These are phyloP conservation scores for Neoniphon sammara DNA, from an alignment of 2,797 vertebrate genomes.

Conservation along the genomic window DNA sequence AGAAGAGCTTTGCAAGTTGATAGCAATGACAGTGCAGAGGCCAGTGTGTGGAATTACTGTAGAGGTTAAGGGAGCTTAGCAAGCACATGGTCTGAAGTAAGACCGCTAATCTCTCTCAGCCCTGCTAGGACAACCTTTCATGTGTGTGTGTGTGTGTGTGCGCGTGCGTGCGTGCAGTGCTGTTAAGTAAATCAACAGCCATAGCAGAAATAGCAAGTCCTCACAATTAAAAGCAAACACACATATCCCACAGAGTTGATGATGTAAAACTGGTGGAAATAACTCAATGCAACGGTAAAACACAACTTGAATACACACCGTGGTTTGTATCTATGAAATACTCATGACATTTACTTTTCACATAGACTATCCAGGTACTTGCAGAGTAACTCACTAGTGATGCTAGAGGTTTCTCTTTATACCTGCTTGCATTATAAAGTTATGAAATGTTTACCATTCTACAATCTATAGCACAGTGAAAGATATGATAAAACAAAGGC, in stretches of 20 bases:
- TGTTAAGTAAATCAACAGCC: not conserved
- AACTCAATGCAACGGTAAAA: not conserved
- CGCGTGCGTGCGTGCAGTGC: not conserved
- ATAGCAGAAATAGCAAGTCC: slow-evolving; percentile 17
- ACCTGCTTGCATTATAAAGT: too few species aligned
- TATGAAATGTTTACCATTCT: too few species aligned
- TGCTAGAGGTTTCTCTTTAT: not conserved
- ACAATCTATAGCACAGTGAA: too few species aligned
- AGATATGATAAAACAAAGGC: not conserved
- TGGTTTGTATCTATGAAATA: not conserved
- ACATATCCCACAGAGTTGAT: slow-evolving; percentile 17
- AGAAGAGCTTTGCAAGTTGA: slow-evolving; percentile 1
- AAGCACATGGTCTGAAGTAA: slow-evolving; percentile 30
- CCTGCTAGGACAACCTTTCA: slow-evolving; percentile 15
- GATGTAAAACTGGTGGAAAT: not conserved
- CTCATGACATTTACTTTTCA: not conserved
- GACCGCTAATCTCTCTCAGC: slow-evolving; percentile 28
- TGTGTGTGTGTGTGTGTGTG: slow-evolving; percentile 18
- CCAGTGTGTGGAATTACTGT: not conserved
- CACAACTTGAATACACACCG: not conserved
- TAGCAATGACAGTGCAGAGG: not conserved
- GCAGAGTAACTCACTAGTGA: not conserved
- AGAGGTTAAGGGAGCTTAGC: slow-evolving; percentile 42
- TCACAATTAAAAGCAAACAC: slow-evolving; percentile 9
- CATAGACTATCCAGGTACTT: not conserved